A percentile compares a stretch with the other conserved stretches of the same genome.
These are phyloP conservation scores for Sciaenops ocellatus DNA, from an alignment of 2,797 vertebrate genomes.

Conservation along the genomic window DNA sequence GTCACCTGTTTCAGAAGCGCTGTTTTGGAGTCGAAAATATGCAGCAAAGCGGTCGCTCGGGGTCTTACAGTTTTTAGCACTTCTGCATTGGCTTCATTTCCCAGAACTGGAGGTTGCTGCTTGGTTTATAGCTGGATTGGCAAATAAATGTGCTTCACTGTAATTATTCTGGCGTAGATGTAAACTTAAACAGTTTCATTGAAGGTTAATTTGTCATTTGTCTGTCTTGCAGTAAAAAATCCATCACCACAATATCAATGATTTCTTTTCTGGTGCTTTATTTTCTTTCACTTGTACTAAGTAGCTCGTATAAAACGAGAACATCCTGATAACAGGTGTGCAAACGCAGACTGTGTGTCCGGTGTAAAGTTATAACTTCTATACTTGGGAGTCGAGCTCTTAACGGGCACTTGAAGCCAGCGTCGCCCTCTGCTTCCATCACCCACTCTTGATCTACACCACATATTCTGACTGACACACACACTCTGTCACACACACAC, in stretches of 20 bases:
- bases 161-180: no score
- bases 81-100: no score
- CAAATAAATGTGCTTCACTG: no score
- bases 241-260: not conserved
- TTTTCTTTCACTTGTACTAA: no score
- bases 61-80: no score
- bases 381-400: not conserved
- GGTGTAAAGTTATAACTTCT: not conserved
- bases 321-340: not conserved
- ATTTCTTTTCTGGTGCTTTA: not conserved
- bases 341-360: not conserved
- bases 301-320: not conserved
- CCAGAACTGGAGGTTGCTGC: no score
- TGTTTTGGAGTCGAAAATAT: no score
- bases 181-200: no score
- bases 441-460: conserved; percentile 28
- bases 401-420: conserved; percentile 12
- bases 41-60: no score
- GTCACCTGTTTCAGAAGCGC: no score
- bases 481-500: conserved; percentile 41
- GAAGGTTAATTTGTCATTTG: no score
- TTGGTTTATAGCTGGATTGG: no score
- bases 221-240: not conserved
- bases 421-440: conserved; percentile 17
- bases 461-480: conserved; percentile 55